Evolutionary conservation across 1,140 invertebrate genomes (phyloP).

Genomic region (Drosophila obscura): DNA sequence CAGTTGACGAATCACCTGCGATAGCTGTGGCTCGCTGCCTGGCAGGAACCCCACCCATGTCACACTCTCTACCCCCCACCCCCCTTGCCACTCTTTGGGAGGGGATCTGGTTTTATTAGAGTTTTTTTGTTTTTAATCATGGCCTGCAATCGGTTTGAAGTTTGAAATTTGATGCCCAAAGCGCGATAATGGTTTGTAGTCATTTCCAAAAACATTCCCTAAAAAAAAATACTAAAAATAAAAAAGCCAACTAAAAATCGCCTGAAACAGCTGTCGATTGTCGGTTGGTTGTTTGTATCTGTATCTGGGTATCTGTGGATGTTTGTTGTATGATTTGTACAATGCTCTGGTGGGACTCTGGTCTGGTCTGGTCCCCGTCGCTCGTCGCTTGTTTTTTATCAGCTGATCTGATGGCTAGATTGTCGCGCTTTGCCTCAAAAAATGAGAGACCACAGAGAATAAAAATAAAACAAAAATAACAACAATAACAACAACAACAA

Average conservation of each 20-base stretch:
- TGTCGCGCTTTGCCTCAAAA: conserved; percentile 78
- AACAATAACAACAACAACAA: conserved; percentile 40
- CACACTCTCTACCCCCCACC: neutral
- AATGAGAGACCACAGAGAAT: conserved; percentile 65
- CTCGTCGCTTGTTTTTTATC: conserved; percentile 65
- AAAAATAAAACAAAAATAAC: neutral
- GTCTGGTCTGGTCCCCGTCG: conserved; percentile 32
- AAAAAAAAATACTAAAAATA: conserved; percentile 21
- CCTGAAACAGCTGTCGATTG: conserved; percentile 66
- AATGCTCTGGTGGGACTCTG: conserved; percentile 45
- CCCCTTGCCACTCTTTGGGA: conserved; percentile 2
- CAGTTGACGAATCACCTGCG: conserved; percentile 40
- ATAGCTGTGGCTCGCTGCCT: neutral
- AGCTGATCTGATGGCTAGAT: conserved; percentile 82
- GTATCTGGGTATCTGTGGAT: conserved; percentile 44
- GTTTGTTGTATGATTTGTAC: conserved; percentile 75
- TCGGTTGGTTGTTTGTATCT: conserved; percentile 30
- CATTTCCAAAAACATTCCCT: conserved; percentile 66
- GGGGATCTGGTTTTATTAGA: conserved; percentile 19
- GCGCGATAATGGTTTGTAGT: conserved; percentile 75
- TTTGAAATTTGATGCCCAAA: conserved; percentile 68
- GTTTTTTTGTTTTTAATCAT: conserved; percentile 56
- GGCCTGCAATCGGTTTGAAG: conserved; percentile 64
- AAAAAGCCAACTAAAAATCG: conserved; percentile 45
- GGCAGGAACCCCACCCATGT: too few relatives aligned